phyloP scores from a whole-genome alignment of 2,113 vertebrate genomes.

The Felis catus region F.catus_Fca126_mat1.0 CM031412.1:108369501-108370000 shows the following conservation, averaged over 20 bases:
- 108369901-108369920: background rate
- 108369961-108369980: background rate
- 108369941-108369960: background rate
- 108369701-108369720: background rate
- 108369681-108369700: background rate
- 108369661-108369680: background rate
- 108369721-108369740: background rate
- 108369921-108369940: background rate
- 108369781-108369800: background rate
- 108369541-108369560: background rate
- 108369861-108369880: background rate
- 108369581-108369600: constrained; percentile 29
- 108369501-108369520: background rate
- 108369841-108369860: background rate
- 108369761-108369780: background rate
- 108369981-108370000: background rate
- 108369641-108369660: background rate
- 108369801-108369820: background rate
- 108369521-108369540: constrained; percentile 32
- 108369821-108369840: background rate
- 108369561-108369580: constrained; percentile 17
- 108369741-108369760: background rate
- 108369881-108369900: background rate
- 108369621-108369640: background rate
- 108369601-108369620: constrained; percentile 27